Conservation (phyloP, 2,113 vertebrate species). For the Sphaerodactylus townsendi region DNA sequence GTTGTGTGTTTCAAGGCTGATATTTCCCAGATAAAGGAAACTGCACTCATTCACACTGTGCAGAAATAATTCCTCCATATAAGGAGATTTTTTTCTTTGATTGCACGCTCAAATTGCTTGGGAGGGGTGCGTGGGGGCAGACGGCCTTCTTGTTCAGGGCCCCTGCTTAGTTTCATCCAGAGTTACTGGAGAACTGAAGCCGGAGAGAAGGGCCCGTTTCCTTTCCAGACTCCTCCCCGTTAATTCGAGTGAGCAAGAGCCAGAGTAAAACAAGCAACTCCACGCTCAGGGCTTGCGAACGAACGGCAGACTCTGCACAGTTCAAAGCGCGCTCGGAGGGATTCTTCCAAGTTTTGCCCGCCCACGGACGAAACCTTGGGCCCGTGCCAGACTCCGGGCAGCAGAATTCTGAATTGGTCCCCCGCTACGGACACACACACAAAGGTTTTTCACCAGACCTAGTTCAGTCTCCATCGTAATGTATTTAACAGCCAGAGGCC, state of each 20-base stretch:
- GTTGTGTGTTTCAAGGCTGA: not conserved
- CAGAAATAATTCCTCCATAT: conserved; percentile 7
- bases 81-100: not conserved
- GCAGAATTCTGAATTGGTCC: conserved; percentile 20
- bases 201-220: not conserved
- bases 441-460: not conserved
- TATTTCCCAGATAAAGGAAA: not conserved
- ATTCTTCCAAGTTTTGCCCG: conserved; percentile 50
- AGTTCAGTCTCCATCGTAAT: not conserved
- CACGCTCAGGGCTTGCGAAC: conserved; percentile 14
- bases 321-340: conserved; percentile 36
- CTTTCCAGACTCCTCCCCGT: not conserved
- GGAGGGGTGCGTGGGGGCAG: not conserved
- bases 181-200: not conserved
- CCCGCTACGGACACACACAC: not conserved
- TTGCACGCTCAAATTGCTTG: not conserved
- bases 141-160: not conserved
- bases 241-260: conserved; percentile 17
- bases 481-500: conserved; percentile 22
- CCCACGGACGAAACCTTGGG: conserved; percentile 45
- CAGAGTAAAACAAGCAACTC: conserved; percentile 6
- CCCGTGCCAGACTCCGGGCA: conserved; percentile 46
- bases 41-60: not conserved
- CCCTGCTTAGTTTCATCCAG: not conserved
- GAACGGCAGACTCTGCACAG: conserved; percentile 27